These are phyloP conservation scores for Monopterus albus DNA, from an alignment of 2,113 vertebrate genomes.

Conservation along the genomic window DNA sequence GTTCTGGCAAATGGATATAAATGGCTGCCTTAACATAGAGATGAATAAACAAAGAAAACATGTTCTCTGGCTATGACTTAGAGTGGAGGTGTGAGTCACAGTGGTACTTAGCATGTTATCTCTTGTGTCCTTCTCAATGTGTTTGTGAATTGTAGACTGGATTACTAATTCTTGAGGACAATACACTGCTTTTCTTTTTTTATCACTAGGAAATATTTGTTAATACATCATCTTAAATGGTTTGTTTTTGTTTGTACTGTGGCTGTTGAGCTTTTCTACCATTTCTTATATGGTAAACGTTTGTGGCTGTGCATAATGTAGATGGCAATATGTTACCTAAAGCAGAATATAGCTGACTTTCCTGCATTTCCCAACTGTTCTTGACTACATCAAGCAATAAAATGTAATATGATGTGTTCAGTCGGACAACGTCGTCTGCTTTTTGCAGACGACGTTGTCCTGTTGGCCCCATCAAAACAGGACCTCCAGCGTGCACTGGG, in stretches of 20 bases:
- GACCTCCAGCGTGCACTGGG: no score
- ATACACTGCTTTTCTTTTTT: background rate
- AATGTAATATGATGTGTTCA: no score
- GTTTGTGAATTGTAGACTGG: constrained; percentile 31
- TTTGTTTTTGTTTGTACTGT: background rate
- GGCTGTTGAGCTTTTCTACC: background rate
- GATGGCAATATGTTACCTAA: background rate
- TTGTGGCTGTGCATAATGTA: background rate
- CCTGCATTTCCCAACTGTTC: background rate
- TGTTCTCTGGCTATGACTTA: constrained; percentile 54
- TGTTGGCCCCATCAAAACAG: no score
- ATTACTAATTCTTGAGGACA: constrained; percentile 47
- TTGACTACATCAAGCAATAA: background rate
- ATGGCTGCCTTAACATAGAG: constrained; percentile 53
- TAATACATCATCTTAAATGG: constrained; percentile 31
- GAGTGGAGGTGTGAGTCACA: constrained; percentile 42
- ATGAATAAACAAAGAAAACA: constrained; percentile 65
- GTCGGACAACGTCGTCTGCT: no score
- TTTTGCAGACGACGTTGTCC: no score
- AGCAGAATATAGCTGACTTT: background rate
- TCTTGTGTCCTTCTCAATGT: constrained; percentile 53
- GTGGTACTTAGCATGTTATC: constrained; percentile 57
- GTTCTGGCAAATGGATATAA: constrained; percentile 65
- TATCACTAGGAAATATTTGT: constrained; percentile 11
- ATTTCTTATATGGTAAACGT: background rate